Percentiles rank a stretch among this genome's conserved stretches.
These are phyloP conservation scores for Clytia hemisphaerica DNA, from an alignment of 30 jellyfish, hydroid and myxozoan genomes.

Conservation along the genomic window DNA sequence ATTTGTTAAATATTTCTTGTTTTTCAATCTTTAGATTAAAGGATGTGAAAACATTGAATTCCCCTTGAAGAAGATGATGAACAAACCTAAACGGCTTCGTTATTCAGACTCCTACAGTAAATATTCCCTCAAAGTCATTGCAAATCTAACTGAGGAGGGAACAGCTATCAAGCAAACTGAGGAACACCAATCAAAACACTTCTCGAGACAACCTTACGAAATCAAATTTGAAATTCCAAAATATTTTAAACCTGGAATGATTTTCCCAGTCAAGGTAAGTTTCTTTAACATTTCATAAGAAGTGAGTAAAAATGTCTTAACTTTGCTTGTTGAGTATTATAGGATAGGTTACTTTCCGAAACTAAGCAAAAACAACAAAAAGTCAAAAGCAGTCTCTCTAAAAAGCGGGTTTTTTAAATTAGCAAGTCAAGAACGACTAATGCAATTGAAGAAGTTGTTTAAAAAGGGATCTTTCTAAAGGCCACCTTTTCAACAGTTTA, in stretches of 20 bases:
- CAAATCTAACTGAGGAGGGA: conserved; percentile 60
- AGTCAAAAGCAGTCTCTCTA: too few relatives aligned
- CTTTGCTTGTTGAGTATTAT: too few relatives aligned
- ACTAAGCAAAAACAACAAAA: too few relatives aligned
- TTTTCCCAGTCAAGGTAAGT: conserved; percentile 6
- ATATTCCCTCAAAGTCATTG: conserved; percentile 11
- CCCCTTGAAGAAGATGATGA: background rate
- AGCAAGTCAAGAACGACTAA: too few relatives aligned
- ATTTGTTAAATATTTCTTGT: background rate
- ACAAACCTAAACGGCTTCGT: background rate
- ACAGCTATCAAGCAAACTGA: conserved; percentile 36
- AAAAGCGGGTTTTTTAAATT: too few relatives aligned
- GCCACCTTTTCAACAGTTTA: background rate
- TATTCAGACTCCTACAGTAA: background rate
- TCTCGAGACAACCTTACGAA: background rate
- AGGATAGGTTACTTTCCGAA: too few relatives aligned
- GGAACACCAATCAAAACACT: conserved; percentile 11
- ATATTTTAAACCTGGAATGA: conserved; percentile 7
- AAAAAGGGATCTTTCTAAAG: too few relatives aligned
- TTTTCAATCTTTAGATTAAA: conserved; percentile 25
- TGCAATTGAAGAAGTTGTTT: too few relatives aligned
- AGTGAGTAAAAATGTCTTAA: too few relatives aligned
- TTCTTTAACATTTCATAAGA: too few relatives aligned
- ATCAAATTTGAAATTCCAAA: conserved; percentile 5
- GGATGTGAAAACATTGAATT: conserved; percentile 36